Base-by-base conservation (phyloP, 2,888 invertebrate genomes). In the Dioctria linearis region DNA sequence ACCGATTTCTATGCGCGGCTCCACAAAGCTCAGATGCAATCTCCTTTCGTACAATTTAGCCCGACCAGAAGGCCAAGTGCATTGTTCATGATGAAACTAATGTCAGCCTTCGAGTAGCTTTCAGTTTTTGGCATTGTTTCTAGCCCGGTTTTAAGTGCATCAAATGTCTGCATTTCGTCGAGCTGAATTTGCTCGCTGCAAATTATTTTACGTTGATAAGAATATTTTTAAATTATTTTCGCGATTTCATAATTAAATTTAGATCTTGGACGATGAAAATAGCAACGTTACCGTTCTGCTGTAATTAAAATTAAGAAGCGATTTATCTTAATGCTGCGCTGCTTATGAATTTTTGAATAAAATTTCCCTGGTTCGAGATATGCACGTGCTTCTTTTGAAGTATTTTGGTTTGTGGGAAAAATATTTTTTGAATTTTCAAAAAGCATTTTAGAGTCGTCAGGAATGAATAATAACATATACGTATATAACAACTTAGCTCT, bases 71-170 rank as follows among this genome's bases (percentile, higher is more conserved):
- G 79, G 79, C 79, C 79, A 79, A 79, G 79, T 79, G 67, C 79
- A 79, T 79, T 79, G 79, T 79, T 79, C 39, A 79, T 57, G 37
- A 54, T n/a, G 39, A 71, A 40, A 46, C 71, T 25, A 71, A 46
- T 39, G 71, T 6, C 54, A 71, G 46, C 71, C 71, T 71, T 71
- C 71, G 54, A 4, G 51, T 71, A 51, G 71, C 71, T 71, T 51
- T 71, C 71, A 71, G 54, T 71, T 51, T 79, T 66, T 79, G 79
- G 79, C 79, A 79, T 67, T 79, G 66, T 40, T 37, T 13, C 5
- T 13, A 5, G 11, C 25, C 57, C 11, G 57, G 4, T 57, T 11
- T 13, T 8, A 57, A 57, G 57, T 57, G 57, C 57, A 57, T 57
- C 57, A 11, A 57, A 13, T 57, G 11, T 13, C 57, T 57, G 25